phyloP scores from a whole-genome alignment of 2,113 vertebrate genomes.

The Athene cunicularia region DNA sequence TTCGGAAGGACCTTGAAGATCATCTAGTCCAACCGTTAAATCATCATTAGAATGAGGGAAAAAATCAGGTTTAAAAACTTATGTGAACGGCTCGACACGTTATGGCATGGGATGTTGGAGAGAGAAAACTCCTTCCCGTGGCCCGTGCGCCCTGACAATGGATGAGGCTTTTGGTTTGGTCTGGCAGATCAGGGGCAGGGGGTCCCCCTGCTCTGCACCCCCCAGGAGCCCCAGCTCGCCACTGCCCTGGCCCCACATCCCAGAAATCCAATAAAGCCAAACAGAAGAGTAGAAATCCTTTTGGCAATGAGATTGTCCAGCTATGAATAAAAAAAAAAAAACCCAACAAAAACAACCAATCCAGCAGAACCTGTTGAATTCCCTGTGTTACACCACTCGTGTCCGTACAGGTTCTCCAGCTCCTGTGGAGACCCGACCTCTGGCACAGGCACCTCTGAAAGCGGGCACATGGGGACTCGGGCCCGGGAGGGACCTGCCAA shows the following conservation, averaged over 20 bases:
- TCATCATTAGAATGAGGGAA: neutral
- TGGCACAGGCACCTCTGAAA: neutral
- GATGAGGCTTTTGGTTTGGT: too few species aligned
- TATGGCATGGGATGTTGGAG: too few species aligned
- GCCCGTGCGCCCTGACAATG: neutral
- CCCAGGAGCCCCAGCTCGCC: neutral
- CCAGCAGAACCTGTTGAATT: too few species aligned
- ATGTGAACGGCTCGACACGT: rapidly evolving
- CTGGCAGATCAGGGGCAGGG: neutral
- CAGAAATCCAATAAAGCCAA: neutral
- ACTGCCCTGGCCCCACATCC: neutral
- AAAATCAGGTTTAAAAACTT: neutral
- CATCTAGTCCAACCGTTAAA: too few species aligned
- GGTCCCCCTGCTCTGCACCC: neutral
- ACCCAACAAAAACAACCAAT: neutral
- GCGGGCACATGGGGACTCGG: rapidly evolving
- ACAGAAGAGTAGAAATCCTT: neutral
- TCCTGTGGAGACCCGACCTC: neutral
- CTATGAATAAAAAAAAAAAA: neutral
- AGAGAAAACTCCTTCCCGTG: neutral
- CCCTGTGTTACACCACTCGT: too few species aligned
- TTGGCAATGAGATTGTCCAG: too few species aligned
- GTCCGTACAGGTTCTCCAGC: neutral
- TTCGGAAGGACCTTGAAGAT: too few species aligned
- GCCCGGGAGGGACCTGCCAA: neutral